Evolutionary conservation across 1,140 invertebrate species (phyloP).

Genomic region (Bombus fervidus): DNA sequence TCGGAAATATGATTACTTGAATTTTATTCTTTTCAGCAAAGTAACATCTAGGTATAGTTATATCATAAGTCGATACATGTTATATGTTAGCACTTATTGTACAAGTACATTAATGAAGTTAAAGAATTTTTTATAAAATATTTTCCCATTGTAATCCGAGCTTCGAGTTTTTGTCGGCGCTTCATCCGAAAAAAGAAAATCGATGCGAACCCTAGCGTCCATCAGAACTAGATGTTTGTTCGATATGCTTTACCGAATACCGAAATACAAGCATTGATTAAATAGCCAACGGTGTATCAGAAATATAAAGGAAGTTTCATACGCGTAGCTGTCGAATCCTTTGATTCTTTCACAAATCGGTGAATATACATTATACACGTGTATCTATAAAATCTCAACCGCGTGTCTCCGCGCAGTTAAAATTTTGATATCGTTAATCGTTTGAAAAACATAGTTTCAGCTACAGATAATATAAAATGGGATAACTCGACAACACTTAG

Average conservation of each 20-base stretch:
- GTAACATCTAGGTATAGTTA: neutral
- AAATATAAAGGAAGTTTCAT: neutral
- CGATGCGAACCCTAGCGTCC: neutral
- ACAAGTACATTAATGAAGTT: neutral
- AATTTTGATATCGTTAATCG: neutral
- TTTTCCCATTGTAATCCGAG: neutral
- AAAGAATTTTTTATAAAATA: slow-evolving; percentile 10
- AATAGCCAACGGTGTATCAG: slow-evolving; percentile 14
- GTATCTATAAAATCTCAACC: neutral
- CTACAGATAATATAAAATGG: neutral
- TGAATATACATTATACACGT: neutral
- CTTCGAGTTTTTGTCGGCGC: too few species aligned
- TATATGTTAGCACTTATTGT: neutral
- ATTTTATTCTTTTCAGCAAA: neutral
- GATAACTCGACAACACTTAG: neutral
- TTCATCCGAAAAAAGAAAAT: neutral
- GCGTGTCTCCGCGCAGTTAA: neutral
- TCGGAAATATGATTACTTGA: neutral
- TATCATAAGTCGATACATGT: neutral
- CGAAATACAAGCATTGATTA: slow-evolving; percentile 26
- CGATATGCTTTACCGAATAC: slow-evolving; percentile 12
- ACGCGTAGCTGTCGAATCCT: neutral
- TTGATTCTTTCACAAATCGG: slow-evolving; percentile 3
- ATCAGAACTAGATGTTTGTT: slow-evolving; percentile 7
- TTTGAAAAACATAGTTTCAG: neutral